Conservation (phyloP, 2,113 vertebrate genomes). For the Orientallactaga bullata region DNA sequence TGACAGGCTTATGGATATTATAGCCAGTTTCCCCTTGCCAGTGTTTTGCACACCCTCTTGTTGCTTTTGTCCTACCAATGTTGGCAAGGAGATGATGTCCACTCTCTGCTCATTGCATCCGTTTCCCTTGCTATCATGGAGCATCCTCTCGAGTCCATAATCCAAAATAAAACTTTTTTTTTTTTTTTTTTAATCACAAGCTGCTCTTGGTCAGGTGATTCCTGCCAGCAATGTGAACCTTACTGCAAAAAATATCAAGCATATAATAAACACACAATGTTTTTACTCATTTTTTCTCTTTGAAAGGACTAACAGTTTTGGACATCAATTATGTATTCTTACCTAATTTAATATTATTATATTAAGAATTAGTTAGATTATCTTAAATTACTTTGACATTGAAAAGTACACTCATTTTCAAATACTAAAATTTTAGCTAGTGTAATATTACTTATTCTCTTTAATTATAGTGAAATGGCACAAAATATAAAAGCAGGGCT, state of each 20-base stretch:
- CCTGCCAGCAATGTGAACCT: too few relatives aligned
- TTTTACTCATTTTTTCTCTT: not conserved
- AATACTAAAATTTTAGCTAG: constrained; percentile 48
- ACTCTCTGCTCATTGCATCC: too few relatives aligned
- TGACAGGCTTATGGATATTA: too few relatives aligned
- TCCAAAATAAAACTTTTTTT: too few relatives aligned
- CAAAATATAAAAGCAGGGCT: constrained; percentile 17
- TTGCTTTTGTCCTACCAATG: too few relatives aligned
- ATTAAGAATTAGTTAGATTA: constrained; percentile 8
- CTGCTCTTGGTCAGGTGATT: too few relatives aligned
- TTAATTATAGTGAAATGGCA: constrained; percentile 40
- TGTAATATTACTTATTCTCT: not conserved
- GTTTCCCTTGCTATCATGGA: too few relatives aligned
- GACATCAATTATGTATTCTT: not conserved
- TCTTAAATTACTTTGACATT: constrained; percentile 59
- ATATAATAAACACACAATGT: not conserved
- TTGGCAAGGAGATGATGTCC: too few relatives aligned
- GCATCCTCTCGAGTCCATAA: too few relatives aligned
- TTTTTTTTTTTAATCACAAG: too few relatives aligned
- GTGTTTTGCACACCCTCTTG: too few relatives aligned
- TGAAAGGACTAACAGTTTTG: constrained; percentile 6
- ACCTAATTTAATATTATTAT: not conserved
- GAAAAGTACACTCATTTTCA: constrained; percentile 8
- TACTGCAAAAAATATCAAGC: not conserved
- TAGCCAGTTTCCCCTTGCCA: too few relatives aligned